Percentiles rank a stretch among this genome's conserved stretches.
phyloP scores from a whole-genome alignment of 2,888 invertebrate genomes.

The Drosophila ezoana region DNA sequence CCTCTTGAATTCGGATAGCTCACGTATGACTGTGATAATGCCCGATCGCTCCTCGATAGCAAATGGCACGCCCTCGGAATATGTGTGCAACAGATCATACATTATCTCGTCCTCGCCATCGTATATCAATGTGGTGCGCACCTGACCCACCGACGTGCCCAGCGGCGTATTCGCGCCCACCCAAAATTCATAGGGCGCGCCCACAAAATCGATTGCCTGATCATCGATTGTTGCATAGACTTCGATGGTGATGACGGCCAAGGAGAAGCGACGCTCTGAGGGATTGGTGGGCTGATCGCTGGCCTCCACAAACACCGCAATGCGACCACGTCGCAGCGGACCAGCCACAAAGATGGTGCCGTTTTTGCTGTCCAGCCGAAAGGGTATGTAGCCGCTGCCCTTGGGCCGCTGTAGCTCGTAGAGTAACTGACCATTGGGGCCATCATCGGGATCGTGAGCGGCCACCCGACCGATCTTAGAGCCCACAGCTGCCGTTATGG shows the following conservation, averaged over 20 bases:
- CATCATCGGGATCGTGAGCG: constrained; percentile 92
- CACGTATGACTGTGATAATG: constrained; percentile 93
- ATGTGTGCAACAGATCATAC: constrained; percentile 93
- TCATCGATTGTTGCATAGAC: constrained; percentile 86
- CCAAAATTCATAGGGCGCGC: constrained; percentile 95
- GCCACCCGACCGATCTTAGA: constrained; percentile 91
- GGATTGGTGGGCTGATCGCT: constrained; percentile 93
- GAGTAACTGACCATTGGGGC: constrained; percentile 89
- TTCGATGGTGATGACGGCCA: constrained; percentile 94
- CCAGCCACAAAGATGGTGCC: constrained; percentile 89
- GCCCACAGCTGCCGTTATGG: constrained; percentile 89
- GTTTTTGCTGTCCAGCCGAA: constrained; percentile 89
- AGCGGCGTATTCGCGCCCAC: constrained; percentile 94
- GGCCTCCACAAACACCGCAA: constrained; percentile 93
- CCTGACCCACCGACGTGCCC: constrained; percentile 94
- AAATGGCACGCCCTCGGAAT: constrained; percentile 96
- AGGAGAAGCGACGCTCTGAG: constrained; percentile 91
- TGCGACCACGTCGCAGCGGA: constrained; percentile 89
- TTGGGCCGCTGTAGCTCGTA: constrained; percentile 90
- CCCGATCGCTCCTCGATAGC: constrained; percentile 95
- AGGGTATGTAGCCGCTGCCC: constrained; percentile 89
- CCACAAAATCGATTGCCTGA: constrained; percentile 91
- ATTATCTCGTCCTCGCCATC: constrained; percentile 88
- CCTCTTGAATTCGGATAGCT: constrained; percentile 89
- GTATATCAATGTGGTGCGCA: constrained; percentile 90